A percentile compares a stretch with the other conserved stretches of the same genome.
Evolutionary conservation across 2,888 invertebrate species (phyloP).

Genomic region (Harpagoxenus sublaevis): DNA sequence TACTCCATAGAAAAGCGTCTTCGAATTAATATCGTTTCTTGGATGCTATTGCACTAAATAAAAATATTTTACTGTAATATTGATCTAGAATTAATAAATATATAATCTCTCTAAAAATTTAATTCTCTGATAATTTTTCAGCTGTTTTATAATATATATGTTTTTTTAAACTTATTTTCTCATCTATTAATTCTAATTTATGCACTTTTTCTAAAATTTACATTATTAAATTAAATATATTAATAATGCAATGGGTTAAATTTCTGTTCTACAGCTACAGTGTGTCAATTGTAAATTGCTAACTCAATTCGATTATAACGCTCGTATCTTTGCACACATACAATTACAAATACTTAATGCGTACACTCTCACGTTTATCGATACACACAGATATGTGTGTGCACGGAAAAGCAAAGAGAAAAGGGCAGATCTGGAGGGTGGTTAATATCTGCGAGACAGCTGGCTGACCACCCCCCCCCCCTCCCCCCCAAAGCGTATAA

Average conservation of each 20-base stretch:
- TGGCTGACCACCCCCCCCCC: constrained; percentile 71
- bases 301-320: not conserved
- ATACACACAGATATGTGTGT: not conserved
- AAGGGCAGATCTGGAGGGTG: constrained; percentile 64
- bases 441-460: constrained; percentile 74
- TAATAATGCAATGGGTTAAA: not conserved
- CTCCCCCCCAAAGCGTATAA: constrained; percentile 74
- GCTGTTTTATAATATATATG: not conserved
- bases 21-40: constrained; percentile 31
- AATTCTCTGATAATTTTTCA: not conserved
- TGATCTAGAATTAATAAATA: not conserved
- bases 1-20: not conserved
- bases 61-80: not conserved
- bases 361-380: not conserved
- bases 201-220: not conserved
- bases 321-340: constrained; percentile 6
- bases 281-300: not conserved
- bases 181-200: not conserved
- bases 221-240: not conserved
- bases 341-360: not conserved
- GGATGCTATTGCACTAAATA: constrained; percentile 17
- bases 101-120: not conserved
- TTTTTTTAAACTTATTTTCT: not conserved
- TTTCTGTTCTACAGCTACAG: not conserved
- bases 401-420: constrained; percentile 26